phyloP scores from a whole-genome alignment of 2,113 vertebrate species.

The Ceuthmochares aereus region DNA sequence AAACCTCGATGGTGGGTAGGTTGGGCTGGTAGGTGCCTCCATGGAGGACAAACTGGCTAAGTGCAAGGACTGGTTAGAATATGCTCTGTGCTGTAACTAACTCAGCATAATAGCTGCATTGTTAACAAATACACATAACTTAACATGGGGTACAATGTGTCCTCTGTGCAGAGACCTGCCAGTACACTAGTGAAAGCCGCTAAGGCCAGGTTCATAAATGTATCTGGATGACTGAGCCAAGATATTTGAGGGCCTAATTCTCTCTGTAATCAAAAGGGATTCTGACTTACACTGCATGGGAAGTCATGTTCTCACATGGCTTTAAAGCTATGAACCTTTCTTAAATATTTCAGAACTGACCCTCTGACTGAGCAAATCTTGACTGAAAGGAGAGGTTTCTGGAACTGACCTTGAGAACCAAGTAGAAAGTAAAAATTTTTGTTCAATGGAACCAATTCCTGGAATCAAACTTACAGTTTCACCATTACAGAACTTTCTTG shows the following conservation, averaged over 20 bases:
- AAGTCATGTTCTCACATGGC: background rate
- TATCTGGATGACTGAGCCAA: background rate
- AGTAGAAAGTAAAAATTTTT: background rate
- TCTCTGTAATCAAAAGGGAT: background rate
- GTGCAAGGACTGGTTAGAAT: background rate
- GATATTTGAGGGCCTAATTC: background rate
- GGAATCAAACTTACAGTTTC: background rate
- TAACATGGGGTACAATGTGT: background rate
- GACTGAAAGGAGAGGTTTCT: background rate
- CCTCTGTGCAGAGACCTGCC: background rate
- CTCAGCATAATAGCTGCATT: background rate
- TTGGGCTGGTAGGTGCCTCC: background rate
- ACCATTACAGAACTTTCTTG: background rate
- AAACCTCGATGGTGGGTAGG: background rate
- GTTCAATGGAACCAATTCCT: background rate
- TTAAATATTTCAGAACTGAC: background rate
- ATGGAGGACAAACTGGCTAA: background rate
- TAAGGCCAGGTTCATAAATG: background rate
- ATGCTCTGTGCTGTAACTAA: background rate
- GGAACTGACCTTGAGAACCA: background rate
- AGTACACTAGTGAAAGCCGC: background rate
- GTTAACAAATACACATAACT: background rate
- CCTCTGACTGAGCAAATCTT: background rate
- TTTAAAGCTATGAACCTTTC: background rate
- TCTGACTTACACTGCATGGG: background rate